Evolutionary conservation across 2,113 vertebrate species (phyloP).

Genomic region (Plecotus auritus): DNA sequence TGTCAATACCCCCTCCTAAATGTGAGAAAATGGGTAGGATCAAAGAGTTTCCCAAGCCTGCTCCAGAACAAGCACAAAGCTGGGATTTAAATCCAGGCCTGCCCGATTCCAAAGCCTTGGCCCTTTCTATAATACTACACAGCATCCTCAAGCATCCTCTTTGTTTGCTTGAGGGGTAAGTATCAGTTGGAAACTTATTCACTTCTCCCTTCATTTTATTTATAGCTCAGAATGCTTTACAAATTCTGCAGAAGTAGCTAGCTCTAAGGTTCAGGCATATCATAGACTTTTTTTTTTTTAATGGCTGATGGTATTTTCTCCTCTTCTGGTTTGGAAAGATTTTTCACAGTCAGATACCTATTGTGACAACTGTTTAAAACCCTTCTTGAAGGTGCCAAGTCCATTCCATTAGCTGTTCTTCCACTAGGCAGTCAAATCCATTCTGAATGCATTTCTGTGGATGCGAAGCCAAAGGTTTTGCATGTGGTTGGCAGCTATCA

Average conservation of each 20-base stretch:
- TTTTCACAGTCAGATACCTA: not conserved
- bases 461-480: not conserved
- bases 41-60: not conserved
- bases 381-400: not conserved
- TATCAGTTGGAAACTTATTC: not conserved
- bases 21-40: not conserved
- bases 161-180: not conserved
- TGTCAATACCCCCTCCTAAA: not conserved
- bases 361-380: not conserved
- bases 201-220: not conserved
- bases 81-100: not conserved
- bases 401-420: not conserved
- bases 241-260: not conserved
- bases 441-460: not conserved
- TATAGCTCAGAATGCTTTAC: not conserved
- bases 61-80: not conserved
- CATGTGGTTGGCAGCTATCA: not conserved
- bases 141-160: not conserved
- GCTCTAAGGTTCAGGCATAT: not conserved
- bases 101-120: not conserved
- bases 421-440: not conserved
- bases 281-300: not conserved
- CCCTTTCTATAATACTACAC: not conserved
- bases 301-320: not conserved
- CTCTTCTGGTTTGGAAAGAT: constrained; percentile 1